Evolutionary conservation across 2,888 invertebrate species (phyloP).

Genomic region (Cheilosia variabilis): DNA sequence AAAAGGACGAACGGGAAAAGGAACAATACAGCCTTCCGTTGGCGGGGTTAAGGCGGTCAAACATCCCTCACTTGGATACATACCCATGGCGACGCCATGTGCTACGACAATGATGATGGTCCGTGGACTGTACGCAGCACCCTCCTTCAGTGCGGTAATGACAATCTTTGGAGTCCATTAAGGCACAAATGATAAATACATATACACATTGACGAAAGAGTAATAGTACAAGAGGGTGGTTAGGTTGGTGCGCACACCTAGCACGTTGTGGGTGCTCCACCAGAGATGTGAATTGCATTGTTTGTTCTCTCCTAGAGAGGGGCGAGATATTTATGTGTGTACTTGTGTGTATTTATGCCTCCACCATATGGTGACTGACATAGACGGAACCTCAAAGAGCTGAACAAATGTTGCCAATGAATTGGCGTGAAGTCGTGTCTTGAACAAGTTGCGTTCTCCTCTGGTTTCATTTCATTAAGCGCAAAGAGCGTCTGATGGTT

Average conservation of each 20-base stretch:
- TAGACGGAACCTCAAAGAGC: not conserved
- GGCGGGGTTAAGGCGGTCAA: not conserved
- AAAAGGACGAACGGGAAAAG: conserved; percentile 27
- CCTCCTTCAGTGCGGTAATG: conserved; percentile 48
- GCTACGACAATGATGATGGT: conserved; percentile 7
- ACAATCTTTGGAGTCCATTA: conserved; percentile 67
- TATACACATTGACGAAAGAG: not conserved
- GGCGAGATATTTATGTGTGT: not conserved
- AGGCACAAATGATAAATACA: conserved; percentile 50
- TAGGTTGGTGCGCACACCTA: conserved; percentile 26
- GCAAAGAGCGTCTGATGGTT: conserved; percentile 30
- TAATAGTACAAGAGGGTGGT: not conserved
- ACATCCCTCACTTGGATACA: conserved; percentile 17
- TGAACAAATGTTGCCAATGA: conserved; percentile 18
- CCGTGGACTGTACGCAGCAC: conserved; percentile 49
- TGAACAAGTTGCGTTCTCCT: conserved; percentile 31
- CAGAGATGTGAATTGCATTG: conserved; percentile 33
- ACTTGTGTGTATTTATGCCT: not conserved
- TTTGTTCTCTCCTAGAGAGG: not conserved
- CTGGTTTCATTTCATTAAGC: conserved; percentile 26
- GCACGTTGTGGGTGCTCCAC: not conserved
- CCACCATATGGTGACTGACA: not conserved
- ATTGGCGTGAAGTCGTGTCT: conserved; percentile 33
- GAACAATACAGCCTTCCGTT: not conserved
- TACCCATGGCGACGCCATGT: conserved; percentile 12